phyloP scores from a whole-genome alignment of 2,888 invertebrate species.

The Xanthorhoe designata region DNA sequence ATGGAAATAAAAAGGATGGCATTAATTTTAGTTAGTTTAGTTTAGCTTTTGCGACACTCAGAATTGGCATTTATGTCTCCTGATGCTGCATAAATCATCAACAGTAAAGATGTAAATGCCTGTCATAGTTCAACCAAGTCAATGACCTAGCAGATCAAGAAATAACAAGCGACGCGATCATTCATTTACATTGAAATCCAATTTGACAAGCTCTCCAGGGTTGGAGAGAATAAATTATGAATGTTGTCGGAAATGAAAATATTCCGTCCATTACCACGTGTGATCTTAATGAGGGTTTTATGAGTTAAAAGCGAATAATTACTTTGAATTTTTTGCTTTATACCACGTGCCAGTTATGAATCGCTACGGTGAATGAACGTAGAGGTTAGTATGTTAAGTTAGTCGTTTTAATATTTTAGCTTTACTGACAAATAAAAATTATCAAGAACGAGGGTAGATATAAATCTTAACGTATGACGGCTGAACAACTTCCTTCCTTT shows the following conservation, averaged over 20 bases:
- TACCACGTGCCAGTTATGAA: not conserved
- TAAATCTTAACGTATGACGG: not conserved
- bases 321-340: constrained; percentile 13
- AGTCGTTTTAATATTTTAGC: not conserved
- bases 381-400: not conserved
- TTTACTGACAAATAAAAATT: not conserved
- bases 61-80: too few relatives aligned
- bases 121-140: not conserved
- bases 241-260: constrained; percentile 34
- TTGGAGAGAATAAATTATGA: not conserved
- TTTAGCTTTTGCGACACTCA: too few relatives aligned
- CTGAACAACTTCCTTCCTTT: not conserved
- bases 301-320: constrained; percentile 24
- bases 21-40: too few relatives aligned
- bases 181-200: constrained; percentile 3
- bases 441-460: not conserved
- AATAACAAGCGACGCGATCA: not conserved
- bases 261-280: constrained; percentile 35
- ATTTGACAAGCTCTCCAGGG: not conserved
- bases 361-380: not conserved
- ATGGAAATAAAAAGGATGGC: too few relatives aligned
- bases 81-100: too few relatives aligned
- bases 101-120: too few relatives aligned
- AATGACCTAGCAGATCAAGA: not conserved
- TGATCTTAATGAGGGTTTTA: constrained; percentile 28